Conservation (phyloP, 2,113 vertebrate species). For the Irena cyanogastra region DNA sequence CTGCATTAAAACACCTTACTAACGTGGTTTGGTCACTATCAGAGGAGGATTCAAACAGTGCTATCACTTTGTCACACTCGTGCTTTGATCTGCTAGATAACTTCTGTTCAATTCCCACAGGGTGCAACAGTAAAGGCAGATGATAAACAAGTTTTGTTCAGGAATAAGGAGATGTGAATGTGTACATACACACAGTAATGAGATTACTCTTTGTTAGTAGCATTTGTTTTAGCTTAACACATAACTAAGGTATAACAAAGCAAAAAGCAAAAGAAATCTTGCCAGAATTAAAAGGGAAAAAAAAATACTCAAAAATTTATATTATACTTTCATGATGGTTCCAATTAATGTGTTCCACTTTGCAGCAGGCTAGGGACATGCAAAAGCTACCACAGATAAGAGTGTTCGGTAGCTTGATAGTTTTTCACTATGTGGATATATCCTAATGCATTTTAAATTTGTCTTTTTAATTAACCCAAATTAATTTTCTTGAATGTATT, state of each 20-base stretch:
- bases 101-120: background rate
- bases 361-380: conserved; percentile 25
- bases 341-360: conserved; percentile 3
- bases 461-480: conserved; percentile 50
- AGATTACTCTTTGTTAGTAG: background rate
- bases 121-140: background rate
- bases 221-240: background rate
- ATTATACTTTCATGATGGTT: background rate
- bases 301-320: background rate
- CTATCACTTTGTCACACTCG: background rate
- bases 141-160: background rate
- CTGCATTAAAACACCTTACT: background rate
- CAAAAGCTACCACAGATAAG: background rate
- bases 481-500: conserved; percentile 51
- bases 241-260: background rate
- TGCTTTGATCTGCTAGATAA: background rate
- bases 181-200: background rate
- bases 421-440: conserved; percentile 17
- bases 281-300: background rate
- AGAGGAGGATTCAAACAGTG: background rate
- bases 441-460: conserved; percentile 33
- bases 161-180: background rate
- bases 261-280: background rate
- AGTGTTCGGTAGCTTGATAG: conserved; percentile 4
- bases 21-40: background rate